Base-by-base conservation (phyloP, 1,140 invertebrate species). In the Teleogryllus occipitalis region DNA sequence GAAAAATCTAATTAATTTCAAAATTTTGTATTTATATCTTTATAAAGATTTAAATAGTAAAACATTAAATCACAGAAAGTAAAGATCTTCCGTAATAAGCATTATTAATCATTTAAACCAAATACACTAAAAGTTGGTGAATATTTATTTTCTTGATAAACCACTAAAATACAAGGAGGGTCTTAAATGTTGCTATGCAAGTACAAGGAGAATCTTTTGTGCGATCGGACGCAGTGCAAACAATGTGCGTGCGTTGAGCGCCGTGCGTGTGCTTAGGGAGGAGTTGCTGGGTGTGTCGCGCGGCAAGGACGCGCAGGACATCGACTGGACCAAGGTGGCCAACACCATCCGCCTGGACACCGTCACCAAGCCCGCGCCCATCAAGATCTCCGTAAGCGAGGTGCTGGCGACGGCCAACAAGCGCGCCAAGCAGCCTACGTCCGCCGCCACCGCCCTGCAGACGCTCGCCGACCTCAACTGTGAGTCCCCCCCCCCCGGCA, bases 231-330 rank as follows among this genome's bases (percentile, higher is more conserved):
- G n/a, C n/a, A n/a, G n/a, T n/a, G n/a, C n/a, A n/a, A n/a, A n/a
- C n/a, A n/a, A n/a, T n/a, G n/a, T n/a, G n/a, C 27, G 27, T 5
- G 27, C 27, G 27, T 39, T 39, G 27, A 65, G 3, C 54, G 18
- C 54, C 18, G 54, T 65, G 54, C 54, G 18, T 14, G 18, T 65
- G 54, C 83, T 22, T 83, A 92, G 94, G 80, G 96, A 98, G 86
- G 95, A 97, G 85, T 87, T 98, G 0, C 84, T 92, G 7, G 95
- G 96, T 22, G 92, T 95, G 18, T 93, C 94, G 10, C 89, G 95
- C 82, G 93, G 92, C 48, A 91, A 92, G 81, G 91, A 93, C 83
- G 92, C 92, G 3, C 95, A 96, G 85, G 95, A 96, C 82, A 89
- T 96, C 0, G 94, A 97, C 84, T 97, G 95, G 95, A 87, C 90